phyloP scores from a whole-genome alignment of 1,140 invertebrate species.

The Ladona fulva region DNA sequence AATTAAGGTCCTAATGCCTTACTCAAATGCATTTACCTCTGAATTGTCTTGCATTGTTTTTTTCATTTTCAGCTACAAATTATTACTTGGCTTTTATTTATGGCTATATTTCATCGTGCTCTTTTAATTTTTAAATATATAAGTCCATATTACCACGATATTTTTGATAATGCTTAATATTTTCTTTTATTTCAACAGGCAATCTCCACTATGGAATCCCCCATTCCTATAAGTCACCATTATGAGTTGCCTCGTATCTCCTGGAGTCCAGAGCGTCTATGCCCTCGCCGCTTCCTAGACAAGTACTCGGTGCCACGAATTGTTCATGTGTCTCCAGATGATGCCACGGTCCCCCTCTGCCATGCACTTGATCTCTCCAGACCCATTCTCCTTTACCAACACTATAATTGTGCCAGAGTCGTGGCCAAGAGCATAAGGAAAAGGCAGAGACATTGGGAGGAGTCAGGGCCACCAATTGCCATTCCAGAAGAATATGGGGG shows the following conservation, averaged over 20 bases:
- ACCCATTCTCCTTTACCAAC: constrained; percentile 31
- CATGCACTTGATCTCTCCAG: constrained; percentile 26
- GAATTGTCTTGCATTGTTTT: no score
- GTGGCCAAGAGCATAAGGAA: constrained; percentile 30
- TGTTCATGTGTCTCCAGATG: constrained; percentile 21
- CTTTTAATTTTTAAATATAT: no score
- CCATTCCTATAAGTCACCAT: no score
- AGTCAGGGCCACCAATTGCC: constrained; percentile 28
- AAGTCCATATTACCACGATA: no score
- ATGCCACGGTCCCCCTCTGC: background rate
- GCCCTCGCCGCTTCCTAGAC: constrained; percentile 26
- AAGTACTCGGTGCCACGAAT: constrained; percentile 27
- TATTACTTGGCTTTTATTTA: no score
- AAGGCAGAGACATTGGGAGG: constrained; percentile 4
- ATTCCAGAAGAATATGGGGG: constrained; percentile 35
- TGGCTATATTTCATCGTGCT: no score
- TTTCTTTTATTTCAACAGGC: no score
- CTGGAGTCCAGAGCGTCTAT: constrained; percentile 14
- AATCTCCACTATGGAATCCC: no score
- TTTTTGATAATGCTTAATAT: no score
- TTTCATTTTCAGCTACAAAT: no score
- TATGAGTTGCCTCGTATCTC: background rate
- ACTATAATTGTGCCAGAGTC: constrained; percentile 30
- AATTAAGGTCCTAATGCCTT: no score
- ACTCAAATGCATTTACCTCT: no score